phyloP scores from a whole-genome alignment of 2,888 invertebrate species.

The Phytoseiulus persimilis region DNA sequence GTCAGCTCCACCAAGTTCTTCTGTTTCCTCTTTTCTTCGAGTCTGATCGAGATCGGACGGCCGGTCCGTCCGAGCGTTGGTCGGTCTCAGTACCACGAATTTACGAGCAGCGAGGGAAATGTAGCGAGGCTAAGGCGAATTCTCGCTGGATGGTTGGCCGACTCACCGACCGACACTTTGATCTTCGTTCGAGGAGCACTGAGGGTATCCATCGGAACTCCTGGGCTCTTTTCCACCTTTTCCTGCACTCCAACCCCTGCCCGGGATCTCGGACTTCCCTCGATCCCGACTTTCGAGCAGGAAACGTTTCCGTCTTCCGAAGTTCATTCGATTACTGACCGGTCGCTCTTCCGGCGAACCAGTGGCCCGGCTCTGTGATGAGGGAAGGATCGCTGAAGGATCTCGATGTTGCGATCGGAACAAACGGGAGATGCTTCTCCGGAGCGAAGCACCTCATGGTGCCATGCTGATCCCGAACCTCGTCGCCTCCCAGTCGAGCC shows the following conservation, averaged over 20 bases:
- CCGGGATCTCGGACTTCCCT: neutral
- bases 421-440: too few relatives aligned
- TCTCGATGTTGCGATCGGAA: too few relatives aligned
- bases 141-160: neutral
- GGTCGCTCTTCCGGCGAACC: neutral
- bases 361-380: neutral
- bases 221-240: neutral
- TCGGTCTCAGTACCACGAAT: neutral
- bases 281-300: neutral
- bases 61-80: neutral
- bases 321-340: neutral
- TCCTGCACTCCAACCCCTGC: neutral
- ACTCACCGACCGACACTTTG: neutral
- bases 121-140: neutral
- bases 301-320: neutral
- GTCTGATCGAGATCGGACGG: neutral
- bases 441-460: too few relatives aligned
- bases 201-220: neutral
- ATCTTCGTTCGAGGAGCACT: neutral
- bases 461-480: too few relatives aligned
- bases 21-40: neutral
- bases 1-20: neutral
- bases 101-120: conserved; percentile 5
- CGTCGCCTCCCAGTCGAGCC: too few relatives aligned
- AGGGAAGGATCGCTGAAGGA: neutral